A percentile compares a stretch with the other conserved stretches of the same genome.
These are phyloP conservation scores for Phocides pigmalion DNA, from an alignment of 1,140 invertebrate genomes.

Conservation along the genomic window DNA sequence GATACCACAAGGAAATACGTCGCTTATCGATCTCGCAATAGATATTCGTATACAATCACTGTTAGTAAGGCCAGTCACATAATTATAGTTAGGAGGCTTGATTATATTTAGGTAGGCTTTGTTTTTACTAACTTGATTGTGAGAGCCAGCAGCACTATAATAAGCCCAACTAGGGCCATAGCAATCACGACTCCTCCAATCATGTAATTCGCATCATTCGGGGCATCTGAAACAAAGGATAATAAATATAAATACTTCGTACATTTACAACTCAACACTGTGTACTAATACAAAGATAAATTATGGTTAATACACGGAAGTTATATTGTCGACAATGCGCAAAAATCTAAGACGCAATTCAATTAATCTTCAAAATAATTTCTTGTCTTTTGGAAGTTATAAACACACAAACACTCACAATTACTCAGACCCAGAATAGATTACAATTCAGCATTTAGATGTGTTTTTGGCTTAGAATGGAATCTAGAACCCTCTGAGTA, in stretches of 20 bases:
- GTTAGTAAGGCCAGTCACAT: constrained; percentile 13
- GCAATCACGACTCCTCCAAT: constrained; percentile 91
- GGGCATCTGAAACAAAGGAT: constrained; percentile 88
- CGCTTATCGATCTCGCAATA: constrained; percentile 17
- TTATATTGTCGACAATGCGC: not conserved
- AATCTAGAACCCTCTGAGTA: too few relatives aligned
- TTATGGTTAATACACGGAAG: constrained; percentile 8
- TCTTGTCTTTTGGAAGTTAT: too few relatives aligned
- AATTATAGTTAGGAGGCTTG: constrained; percentile 19
- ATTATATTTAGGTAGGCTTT: constrained; percentile 2
- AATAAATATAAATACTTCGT: not conserved
- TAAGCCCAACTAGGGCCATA: constrained; percentile 90
- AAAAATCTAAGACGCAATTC: not conserved
- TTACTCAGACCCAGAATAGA: too few relatives aligned
- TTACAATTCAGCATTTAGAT: too few relatives aligned
- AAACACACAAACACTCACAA: too few relatives aligned
- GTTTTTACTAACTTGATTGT: constrained; percentile 88
- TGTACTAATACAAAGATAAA: not conserved
- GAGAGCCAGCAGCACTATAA: constrained; percentile 90
- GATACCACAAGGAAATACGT: constrained; percentile 13
- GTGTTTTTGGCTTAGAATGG: too few relatives aligned
- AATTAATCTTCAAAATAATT: too few relatives aligned
- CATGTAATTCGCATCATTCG: constrained; percentile 91
- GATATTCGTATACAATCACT: constrained; percentile 11
- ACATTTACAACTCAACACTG: not conserved